A percentile compares a stretch with the other conserved stretches of the same genome.
Conservation (phyloP, 1,140 invertebrate genomes). For the Monomorium pharaonis region DNA sequence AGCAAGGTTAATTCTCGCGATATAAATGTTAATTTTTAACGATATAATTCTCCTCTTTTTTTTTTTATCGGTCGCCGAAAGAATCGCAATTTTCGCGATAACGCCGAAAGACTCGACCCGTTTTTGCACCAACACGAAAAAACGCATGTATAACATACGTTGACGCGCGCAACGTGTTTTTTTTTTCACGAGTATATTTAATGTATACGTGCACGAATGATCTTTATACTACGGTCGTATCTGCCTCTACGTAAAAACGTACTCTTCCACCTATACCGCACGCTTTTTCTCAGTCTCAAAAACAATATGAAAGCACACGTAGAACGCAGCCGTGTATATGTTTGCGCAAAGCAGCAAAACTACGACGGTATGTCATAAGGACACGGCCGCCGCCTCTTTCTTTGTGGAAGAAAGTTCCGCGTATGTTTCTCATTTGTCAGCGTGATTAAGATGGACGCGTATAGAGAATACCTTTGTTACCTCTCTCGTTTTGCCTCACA, state of each 20-base stretch:
- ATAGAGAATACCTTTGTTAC: conserved; percentile 30
- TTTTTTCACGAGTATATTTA: not conserved
- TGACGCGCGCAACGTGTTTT: not conserved
- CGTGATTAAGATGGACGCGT: conserved; percentile 36
- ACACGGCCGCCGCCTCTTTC: not conserved
- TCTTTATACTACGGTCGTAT: not conserved
- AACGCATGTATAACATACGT: not conserved
- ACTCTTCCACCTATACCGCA: not conserved
- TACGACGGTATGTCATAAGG: conserved; percentile 2
- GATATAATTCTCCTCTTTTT: not conserved
- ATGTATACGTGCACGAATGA: not conserved
- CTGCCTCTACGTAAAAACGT: not conserved
- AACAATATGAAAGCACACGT: not conserved
- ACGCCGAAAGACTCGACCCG: not conserved
- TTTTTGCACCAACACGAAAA: not conserved
- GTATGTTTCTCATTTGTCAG: conserved; percentile 53
- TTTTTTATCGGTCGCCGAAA: not conserved
- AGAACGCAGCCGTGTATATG: not conserved
- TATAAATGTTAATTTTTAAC: conserved; percentile 16
- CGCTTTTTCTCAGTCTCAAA: not conserved
- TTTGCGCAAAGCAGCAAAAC: conserved; percentile 14
- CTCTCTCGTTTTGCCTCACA: not conserved
- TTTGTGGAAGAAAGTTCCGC: conserved; percentile 5
- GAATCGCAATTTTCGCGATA: conserved; percentile 8
- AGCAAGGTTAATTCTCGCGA: not conserved